Percentiles rank a stretch among this genome's conserved stretches.
Evolutionary conservation across 2,888 invertebrate genomes (phyloP).

Genomic region (Schizotus pectinicornis): DNA sequence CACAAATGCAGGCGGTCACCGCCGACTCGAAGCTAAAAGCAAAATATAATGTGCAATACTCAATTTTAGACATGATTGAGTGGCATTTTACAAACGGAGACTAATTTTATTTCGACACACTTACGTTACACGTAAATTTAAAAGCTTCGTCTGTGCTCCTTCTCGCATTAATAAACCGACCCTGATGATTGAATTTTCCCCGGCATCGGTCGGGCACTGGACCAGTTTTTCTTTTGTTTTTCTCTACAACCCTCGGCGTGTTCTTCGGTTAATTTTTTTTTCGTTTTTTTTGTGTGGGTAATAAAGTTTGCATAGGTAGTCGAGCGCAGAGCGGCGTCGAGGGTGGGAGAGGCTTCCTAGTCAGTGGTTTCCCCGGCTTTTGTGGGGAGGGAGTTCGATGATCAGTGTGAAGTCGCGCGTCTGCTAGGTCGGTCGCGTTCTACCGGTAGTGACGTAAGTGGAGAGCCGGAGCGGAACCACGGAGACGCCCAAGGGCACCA

Average conservation of each 20-base stretch:
- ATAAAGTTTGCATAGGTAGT: constrained; percentile 14
- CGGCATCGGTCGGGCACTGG: too few relatives aligned
- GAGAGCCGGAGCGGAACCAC: constrained; percentile 45
- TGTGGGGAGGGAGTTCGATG: background rate
- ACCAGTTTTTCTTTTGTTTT: background rate
- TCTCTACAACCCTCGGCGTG: background rate
- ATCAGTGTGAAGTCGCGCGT: constrained; percentile 27
- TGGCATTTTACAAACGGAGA: constrained; percentile 33
- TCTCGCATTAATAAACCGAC: background rate
- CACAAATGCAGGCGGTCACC: too few relatives aligned
- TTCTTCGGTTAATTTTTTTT: background rate
- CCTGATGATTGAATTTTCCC: too few relatives aligned
- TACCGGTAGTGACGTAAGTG: constrained; percentile 50
- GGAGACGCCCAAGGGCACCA: constrained; percentile 66
- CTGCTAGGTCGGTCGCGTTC: constrained; percentile 36
- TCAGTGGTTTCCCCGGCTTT: constrained; percentile 7
- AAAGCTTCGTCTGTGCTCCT: constrained; percentile 29
- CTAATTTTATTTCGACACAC: constrained; percentile 35
- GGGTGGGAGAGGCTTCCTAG: constrained; percentile 3
- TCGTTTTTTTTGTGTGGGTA: constrained; percentile 2
- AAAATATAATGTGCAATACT: constrained; percentile 2
- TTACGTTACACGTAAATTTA: constrained; percentile 28
- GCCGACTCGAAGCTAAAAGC: constrained; percentile 4
- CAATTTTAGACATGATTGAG: constrained; percentile 16
- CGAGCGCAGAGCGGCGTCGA: background rate